phyloP scores from a whole-genome alignment of 2,888 invertebrate genomes.

The Stictocephala bisonia region DNA sequence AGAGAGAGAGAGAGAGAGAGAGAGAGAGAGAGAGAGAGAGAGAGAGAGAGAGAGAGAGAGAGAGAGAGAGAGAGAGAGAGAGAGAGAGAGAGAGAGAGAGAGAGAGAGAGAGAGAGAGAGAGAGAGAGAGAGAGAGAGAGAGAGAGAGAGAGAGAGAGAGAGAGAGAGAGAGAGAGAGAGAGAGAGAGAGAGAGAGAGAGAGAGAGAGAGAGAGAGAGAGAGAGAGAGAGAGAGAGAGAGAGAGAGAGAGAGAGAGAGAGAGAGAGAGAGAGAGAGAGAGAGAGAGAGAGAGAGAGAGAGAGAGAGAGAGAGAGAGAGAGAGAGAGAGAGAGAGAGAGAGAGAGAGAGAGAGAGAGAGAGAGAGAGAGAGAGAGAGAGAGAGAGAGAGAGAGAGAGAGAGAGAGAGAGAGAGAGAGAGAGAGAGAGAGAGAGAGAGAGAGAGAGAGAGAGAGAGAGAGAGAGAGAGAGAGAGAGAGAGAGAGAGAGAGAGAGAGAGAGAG shows the following conservation, averaged over 20 bases:
- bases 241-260: background rate
- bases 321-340: background rate
- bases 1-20: background rate
- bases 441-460: background rate
- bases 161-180: too few species aligned
- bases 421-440: background rate
- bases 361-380: background rate
- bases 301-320: background rate
- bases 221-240: too few species aligned
- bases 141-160: too few species aligned
- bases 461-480: background rate
- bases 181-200: too few species aligned
- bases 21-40: too few species aligned
- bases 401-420: background rate
- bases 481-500: background rate
- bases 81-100: too few species aligned
- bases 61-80: too few species aligned
- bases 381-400: background rate
- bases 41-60: too few species aligned
- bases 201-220: too few species aligned
- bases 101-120: too few species aligned
- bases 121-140: too few species aligned
- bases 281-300: background rate
- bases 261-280: conserved; percentile 4
- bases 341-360: background rate